Conservation (phyloP, 2,888 invertebrate species). For the Ashinkailepas kermadecensis region DNA sequence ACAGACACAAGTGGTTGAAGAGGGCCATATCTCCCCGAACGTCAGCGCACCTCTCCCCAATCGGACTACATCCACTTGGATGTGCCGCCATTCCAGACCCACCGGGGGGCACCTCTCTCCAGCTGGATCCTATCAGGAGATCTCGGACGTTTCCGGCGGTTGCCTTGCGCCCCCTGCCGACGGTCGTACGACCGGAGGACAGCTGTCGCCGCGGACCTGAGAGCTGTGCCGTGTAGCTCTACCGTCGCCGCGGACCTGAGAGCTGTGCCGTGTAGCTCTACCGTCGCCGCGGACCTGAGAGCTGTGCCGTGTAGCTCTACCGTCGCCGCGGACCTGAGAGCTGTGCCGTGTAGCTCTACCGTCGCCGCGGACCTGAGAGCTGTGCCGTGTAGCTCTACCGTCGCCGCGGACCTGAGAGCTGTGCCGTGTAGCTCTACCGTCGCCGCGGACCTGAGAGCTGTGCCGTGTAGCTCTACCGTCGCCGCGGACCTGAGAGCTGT, state of each 20-base stretch:
- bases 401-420: neutral
- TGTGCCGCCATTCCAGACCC: too few relatives aligned
- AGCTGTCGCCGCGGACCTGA: neutral
- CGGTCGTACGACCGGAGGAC: too few relatives aligned
- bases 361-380: neutral
- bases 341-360: neutral
- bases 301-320: neutral
- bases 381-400: neutral
- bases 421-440: neutral
- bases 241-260: neutral
- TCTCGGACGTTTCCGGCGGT: too few relatives aligned
- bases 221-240: neutral
- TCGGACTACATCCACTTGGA: too few relatives aligned
- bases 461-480: neutral
- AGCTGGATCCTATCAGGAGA: neutral
- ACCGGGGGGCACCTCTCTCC: neutral
- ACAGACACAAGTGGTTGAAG: too few relatives aligned
- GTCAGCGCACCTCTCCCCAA: too few relatives aligned
- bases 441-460: neutral
- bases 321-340: neutral
- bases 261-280: neutral
- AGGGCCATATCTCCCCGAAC: too few relatives aligned
- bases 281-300: neutral
- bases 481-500: neutral
- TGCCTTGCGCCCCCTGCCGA: too few relatives aligned